phyloP scores from a whole-genome alignment of 2,113 vertebrate species.

The Oryzias javanicus region DNA sequence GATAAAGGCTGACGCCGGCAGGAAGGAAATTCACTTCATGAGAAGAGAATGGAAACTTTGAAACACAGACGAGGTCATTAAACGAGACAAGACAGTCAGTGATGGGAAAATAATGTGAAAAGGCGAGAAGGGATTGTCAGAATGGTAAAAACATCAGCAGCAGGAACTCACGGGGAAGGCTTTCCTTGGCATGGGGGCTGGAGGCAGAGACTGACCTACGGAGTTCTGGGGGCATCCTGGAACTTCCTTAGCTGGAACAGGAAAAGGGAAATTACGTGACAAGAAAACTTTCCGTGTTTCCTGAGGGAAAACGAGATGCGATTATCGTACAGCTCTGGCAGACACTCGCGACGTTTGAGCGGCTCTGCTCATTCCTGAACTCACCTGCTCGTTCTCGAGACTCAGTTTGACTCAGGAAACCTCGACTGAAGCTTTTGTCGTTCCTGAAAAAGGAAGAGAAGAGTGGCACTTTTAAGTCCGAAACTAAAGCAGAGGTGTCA shows the following conservation, averaged over 20 bases:
- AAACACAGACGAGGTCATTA: conserved; percentile 13
- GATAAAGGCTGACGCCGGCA: conserved; percentile 3
- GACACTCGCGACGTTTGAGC: not conserved
- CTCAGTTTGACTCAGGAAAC: conserved; percentile 76
- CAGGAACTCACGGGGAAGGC: conserved; percentile 82
- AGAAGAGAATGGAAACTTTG: conserved; percentile 25
- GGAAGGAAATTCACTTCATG: conserved; percentile 23
- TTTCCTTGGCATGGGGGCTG: conserved; percentile 91
- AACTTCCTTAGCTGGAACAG: conserved; percentile 77
- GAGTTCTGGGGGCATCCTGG: conserved; percentile 80
- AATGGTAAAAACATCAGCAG: not conserved
- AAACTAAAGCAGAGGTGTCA: too few species aligned
- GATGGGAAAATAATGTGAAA: conserved; percentile 17
- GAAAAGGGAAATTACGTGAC: conserved; percentile 64
- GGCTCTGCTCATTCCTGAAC: conserved; percentile 1
- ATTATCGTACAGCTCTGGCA: not conserved
- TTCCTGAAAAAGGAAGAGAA: conserved; percentile 64
- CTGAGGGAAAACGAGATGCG: conserved; percentile 17
- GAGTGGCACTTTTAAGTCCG: too few species aligned
- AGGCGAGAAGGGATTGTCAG: not conserved
- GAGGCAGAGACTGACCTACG: conserved; percentile 79
- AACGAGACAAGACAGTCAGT: conserved; percentile 1
- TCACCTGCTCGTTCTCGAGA: conserved; percentile 82
- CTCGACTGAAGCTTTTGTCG: conserved; percentile 85
- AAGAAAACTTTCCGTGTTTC: conserved; percentile 35